phyloP scores from a whole-genome alignment of 2,888 invertebrate species.

The Drosophila tripunctata region DNA sequence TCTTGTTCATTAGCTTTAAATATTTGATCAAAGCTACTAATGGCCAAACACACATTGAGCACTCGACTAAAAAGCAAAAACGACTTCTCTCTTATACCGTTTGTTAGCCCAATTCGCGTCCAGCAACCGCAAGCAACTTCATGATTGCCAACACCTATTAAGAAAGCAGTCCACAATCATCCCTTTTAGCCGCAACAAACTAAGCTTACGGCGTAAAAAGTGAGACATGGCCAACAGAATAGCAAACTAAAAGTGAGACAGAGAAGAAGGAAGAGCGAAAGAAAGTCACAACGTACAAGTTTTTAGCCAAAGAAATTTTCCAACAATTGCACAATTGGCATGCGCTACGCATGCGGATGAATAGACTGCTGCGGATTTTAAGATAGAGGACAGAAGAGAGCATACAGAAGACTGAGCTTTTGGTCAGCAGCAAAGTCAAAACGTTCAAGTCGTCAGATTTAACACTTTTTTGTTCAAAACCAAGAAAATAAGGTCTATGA shows the following conservation, averaged over 20 bases:
- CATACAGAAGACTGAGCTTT: not conserved
- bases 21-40: constrained; percentile 76
- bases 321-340: constrained; percentile 77
- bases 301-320: constrained; percentile 68
- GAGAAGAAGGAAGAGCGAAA: not conserved
- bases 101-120: constrained; percentile 42
- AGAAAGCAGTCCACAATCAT: constrained; percentile 40
- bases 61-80: constrained; percentile 25
- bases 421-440: constrained; percentile 42
- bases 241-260: constrained; percentile 29
- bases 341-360: constrained; percentile 72
- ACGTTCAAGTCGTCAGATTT: constrained; percentile 11
- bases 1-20: constrained; percentile 74
- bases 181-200: constrained; percentile 32
- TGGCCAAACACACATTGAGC: constrained; percentile 44
- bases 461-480: not conserved
- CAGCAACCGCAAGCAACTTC: constrained; percentile 53
- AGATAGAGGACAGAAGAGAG: constrained; percentile 20
- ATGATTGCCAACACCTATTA: constrained; percentile 74
- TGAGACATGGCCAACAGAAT: constrained; percentile 41
- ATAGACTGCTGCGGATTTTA: constrained; percentile 45
- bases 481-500: not conserved
- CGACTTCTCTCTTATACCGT: constrained; percentile 6
- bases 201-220: constrained; percentile 48
- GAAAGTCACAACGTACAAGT: constrained; percentile 67